Percentiles rank a stretch among this genome's conserved stretches.
These are phyloP conservation scores for Malacoraja senta DNA, from an alignment of 2,797 vertebrate genomes.

Conservation along the genomic window DNA sequence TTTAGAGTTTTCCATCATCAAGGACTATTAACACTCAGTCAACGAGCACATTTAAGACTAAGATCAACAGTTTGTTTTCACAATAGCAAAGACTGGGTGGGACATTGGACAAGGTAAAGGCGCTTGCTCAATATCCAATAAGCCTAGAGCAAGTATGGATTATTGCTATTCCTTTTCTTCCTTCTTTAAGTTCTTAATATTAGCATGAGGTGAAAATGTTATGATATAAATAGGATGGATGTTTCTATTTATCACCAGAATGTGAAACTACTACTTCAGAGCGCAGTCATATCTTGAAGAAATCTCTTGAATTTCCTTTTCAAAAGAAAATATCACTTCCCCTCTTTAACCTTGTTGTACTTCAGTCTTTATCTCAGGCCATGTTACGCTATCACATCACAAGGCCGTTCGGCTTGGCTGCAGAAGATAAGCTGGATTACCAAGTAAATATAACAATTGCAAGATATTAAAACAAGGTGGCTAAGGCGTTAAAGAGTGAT, in stretches of 20 bases:
- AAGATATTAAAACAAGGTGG: not conserved
- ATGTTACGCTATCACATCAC: not conserved
- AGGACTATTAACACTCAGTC: too few relatives aligned
- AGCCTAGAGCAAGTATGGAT: too few relatives aligned
- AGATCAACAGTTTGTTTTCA: too few relatives aligned
- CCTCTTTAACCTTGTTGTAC: not conserved
- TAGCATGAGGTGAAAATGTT: not conserved
- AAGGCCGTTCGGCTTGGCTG: too few relatives aligned
- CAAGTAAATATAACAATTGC: not conserved
- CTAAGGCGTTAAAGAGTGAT: not conserved
- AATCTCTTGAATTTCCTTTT: not conserved
- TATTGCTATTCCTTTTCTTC: too few relatives aligned
- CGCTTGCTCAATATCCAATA: too few relatives aligned
- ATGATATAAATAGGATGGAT: not conserved
- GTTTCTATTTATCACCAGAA: not conserved
- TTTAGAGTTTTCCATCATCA: too few relatives aligned
- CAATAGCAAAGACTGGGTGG: too few relatives aligned
- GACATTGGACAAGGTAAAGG: too few relatives aligned
- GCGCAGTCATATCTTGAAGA: not conserved
- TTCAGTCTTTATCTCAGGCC: not conserved
- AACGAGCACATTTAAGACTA: too few relatives aligned
- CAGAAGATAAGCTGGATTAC: not conserved
- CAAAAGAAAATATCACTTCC: not conserved
- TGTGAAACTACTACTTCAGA: not conserved
- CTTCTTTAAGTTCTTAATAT: not conserved